phyloP scores from a whole-genome alignment of 2,113 vertebrate genomes.

The Furnarius figulus region DNA sequence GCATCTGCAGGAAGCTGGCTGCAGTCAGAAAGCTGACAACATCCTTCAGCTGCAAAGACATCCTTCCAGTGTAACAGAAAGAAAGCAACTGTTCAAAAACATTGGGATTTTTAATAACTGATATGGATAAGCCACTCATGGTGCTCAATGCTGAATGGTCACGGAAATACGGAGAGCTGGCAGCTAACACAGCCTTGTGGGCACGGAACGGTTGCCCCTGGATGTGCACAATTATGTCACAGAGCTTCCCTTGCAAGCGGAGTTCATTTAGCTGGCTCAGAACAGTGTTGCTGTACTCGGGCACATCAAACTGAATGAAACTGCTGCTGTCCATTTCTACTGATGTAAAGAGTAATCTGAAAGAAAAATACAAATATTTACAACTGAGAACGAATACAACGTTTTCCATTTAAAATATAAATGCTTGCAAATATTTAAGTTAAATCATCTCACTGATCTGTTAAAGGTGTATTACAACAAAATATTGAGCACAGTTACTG shows the following conservation, averaged over 20 bases:
- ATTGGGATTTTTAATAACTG: conserved; percentile 95
- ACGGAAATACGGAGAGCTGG: conserved; percentile 97
- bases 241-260: conserved; percentile 94
- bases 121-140: conserved; percentile 98
- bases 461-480: neutral
- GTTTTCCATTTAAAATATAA: neutral
- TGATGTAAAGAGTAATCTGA: conserved; percentile 69
- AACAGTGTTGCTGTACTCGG: conserved; percentile 97
- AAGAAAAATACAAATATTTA: conserved; percentile 43
- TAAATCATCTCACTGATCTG: neutral
- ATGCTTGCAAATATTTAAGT: neutral
- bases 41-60: conserved; percentile 95
- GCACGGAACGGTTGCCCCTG: conserved; percentile 97
- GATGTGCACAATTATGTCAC: conserved; percentile 98
- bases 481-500: neutral
- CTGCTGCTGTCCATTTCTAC: conserved; percentile 96
- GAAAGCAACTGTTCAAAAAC: conserved; percentile 97
- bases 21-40: conserved; percentile 97
- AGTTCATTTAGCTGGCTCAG: conserved; percentile 96
- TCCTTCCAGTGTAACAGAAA: conserved; percentile 98
- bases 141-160: conserved; percentile 96
- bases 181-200: conserved; percentile 96
- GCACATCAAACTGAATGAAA: conserved; percentile 99
- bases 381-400: neutral
- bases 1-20: conserved; percentile 99